Conservation (phyloP, 2,888 invertebrate species). For the Xanthorhoe designata region DNA sequence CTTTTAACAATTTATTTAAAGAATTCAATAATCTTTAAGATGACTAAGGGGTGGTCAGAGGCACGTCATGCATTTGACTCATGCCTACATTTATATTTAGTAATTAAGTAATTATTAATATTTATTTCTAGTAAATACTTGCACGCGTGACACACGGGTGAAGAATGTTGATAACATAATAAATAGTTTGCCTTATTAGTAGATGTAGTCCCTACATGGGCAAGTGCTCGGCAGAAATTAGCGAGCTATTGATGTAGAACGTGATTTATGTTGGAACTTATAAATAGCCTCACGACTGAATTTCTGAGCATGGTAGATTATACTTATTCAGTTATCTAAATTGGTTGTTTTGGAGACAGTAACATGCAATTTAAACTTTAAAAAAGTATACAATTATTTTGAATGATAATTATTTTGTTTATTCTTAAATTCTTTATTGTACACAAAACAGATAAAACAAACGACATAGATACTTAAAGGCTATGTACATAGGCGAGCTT, state of each 20-base stretch:
- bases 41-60: no score
- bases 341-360: neutral
- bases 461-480: no score
- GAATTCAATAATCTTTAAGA: no score
- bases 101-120: slow-evolving; percentile 22
- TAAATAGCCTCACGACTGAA: neutral
- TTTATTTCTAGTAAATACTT: slow-evolving; percentile 17
- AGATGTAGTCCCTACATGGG: slow-evolving; percentile 9
- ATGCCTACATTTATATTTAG: slow-evolving; percentile 12
- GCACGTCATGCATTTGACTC: no score
- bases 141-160: slow-evolving; percentile 23
- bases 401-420: no score
- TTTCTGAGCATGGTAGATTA: neutral
- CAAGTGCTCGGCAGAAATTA: neutral
- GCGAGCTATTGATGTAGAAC: neutral
- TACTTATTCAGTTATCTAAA: neutral
- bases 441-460: no score
- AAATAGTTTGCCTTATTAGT: slow-evolving; percentile 25
- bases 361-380: neutral
- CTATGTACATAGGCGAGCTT: no score
- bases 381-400: no score
- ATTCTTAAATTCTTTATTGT: no score
- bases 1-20: no score
- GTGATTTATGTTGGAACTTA: neutral
- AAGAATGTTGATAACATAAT: slow-evolving; percentile 29